Percentiles rank a stretch among this genome's conserved stretches.
These are phyloP conservation scores for Ypsolopha sequella DNA, from an alignment of 2,888 invertebrate genomes.

Conservation along the genomic window DNA sequence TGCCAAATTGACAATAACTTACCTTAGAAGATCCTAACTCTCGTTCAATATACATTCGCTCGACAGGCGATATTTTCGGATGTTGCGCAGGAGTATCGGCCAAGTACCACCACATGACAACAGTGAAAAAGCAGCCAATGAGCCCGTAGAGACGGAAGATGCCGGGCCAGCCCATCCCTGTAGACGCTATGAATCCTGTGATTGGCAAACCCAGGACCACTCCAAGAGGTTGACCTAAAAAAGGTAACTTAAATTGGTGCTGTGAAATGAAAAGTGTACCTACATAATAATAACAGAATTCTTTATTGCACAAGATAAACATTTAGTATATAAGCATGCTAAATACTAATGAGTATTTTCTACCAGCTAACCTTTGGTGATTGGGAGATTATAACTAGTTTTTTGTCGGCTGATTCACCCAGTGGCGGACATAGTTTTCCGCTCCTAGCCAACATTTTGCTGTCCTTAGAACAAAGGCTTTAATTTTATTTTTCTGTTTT, in stretches of 20 bases:
- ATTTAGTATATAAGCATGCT: too few species aligned
- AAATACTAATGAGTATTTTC: too few species aligned
- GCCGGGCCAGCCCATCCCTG: conserved; percentile 81
- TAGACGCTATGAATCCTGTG: conserved; percentile 79
- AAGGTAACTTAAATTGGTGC: too few species aligned
- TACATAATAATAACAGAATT: too few species aligned
- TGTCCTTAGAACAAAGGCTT: too few species aligned
- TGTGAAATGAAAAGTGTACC: too few species aligned
- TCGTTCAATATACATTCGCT: conserved; percentile 78
- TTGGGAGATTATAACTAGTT: neutral
- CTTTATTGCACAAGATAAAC: too few species aligned
- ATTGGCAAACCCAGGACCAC: conserved; percentile 80
- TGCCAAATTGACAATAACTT: neutral
- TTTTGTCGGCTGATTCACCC: too few species aligned
- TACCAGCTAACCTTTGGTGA: too few species aligned
- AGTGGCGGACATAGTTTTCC: too few species aligned
- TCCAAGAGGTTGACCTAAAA: conserved; percentile 79
- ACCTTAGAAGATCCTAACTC: conserved; percentile 37
- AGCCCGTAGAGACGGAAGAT: conserved; percentile 82
- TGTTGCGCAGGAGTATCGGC: conserved; percentile 77
- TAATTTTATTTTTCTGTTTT: too few species aligned
- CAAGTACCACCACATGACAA: conserved; percentile 68
- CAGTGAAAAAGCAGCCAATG: conserved; percentile 69
- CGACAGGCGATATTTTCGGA: conserved; percentile 72
- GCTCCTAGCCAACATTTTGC: too few species aligned